phyloP scores from a whole-genome alignment of 1,140 invertebrate species.

The Phortica variegata region DNA sequence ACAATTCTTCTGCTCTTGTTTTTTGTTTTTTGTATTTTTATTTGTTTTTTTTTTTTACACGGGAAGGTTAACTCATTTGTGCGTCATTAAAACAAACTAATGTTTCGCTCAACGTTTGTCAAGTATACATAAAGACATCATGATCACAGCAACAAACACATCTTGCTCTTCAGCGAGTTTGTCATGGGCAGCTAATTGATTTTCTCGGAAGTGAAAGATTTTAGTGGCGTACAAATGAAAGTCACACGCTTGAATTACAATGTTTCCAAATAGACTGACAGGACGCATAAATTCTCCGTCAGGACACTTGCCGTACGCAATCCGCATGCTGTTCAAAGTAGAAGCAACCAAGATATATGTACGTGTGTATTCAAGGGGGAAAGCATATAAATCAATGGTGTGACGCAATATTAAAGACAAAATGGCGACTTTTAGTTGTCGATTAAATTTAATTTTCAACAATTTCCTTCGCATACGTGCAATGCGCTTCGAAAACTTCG shows the following conservation, averaged over 20 bases:
- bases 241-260: conserved; percentile 44
- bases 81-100: conserved; percentile 14
- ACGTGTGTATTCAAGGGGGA: too few species aligned
- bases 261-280: conserved; percentile 51
- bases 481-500: too few species aligned
- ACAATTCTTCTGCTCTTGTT: too few species aligned
- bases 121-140: too few species aligned
- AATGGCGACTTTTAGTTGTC: too few species aligned
- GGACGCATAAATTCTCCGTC: conserved; percentile 41
- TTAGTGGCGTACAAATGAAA: not conserved
- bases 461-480: too few species aligned
- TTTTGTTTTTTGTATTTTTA: too few species aligned
- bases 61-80: conserved; percentile 30
- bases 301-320: not conserved
- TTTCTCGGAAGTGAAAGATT: conserved; percentile 37
- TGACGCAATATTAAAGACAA: too few species aligned
- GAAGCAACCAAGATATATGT: too few species aligned
- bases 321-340: not conserved
- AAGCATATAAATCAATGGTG: too few species aligned
- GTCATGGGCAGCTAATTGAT: conserved; percentile 48
- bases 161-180: conserved; percentile 14
- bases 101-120: too few species aligned
- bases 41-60: too few species aligned
- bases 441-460: conserved; percentile 31
- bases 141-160: conserved; percentile 7